Base-by-base conservation (phyloP, 2,113 vertebrate species). In the Willisornis vidua region DNA sequence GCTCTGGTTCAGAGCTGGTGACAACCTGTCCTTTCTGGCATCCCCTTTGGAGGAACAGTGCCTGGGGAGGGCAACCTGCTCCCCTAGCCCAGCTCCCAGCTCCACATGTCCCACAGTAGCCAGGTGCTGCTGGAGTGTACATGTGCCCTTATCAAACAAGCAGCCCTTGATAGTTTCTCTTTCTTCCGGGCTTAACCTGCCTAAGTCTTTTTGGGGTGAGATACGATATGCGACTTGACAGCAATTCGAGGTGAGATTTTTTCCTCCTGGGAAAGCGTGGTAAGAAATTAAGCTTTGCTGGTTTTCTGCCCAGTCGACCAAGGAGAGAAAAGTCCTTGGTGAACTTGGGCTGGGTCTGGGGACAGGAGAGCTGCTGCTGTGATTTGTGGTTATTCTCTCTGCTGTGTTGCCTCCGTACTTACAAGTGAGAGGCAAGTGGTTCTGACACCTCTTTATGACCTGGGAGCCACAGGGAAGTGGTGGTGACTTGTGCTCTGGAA, bases 201-300 rank as follows among this genome's bases (percentile, higher is more conserved):
- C 94, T 68, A 57, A 89, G 45, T 74, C 84, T 93, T 95, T 92
- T 80, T 26, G 72, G 95, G 55, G 37, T 28, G 72, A 95, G 82
- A 94, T 62, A 70, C 1, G 1, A 94, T 93, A 96, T 95, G 46
- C 0, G 11, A 95, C 63, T 95, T 96, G 96, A 95, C 94, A 97
- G 93, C 78, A 88, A 54, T 93, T 87, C 51, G 63, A 93, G 93
- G 91, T 96, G 91, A 94, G 94, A 96, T 85, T 94, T 96, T 91
- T 95, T 95, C 91, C 94, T 93, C 87, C 81, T 89, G 89, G 96
- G 91, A 90, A 91, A 95, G 84, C 6, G 3, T 75, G 77, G 89
- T 80, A 87, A 89, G 86, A 84, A 93, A 96, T 89, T 86, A 93
- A 78, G 89, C 91, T 95, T 89, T 93, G 89, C 26, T 28, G 62